Conservation (phyloP, 1,140 invertebrate species). For the Parapsyche elsis region DNA sequence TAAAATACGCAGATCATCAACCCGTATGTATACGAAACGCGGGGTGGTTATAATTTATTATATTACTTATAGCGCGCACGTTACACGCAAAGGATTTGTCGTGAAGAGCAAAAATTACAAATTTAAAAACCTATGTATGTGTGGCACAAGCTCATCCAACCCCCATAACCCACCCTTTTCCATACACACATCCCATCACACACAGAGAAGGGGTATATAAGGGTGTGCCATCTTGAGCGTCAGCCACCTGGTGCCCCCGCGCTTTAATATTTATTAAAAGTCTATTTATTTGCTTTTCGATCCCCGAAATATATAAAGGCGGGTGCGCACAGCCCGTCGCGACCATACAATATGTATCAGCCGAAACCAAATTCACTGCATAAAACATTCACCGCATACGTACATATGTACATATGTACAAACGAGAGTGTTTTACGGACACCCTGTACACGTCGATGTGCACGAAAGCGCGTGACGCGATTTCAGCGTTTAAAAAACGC, state of each 20-base stretch:
- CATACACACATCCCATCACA: neutral
- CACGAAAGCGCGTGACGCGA: too few relatives aligned
- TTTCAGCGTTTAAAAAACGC: too few relatives aligned
- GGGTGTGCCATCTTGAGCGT: constrained; percentile 9
- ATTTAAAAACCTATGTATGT: constrained; percentile 19
- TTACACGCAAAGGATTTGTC: constrained; percentile 11
- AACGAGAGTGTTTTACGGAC: too few relatives aligned
- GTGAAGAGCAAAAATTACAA: constrained; percentile 12
- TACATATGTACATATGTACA: neutral
- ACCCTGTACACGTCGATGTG: too few relatives aligned
- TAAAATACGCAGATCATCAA: too few relatives aligned
- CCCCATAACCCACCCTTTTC: neutral
- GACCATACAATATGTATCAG: constrained; percentile 30
- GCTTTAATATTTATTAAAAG: constrained; percentile 52
- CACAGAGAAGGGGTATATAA: neutral
- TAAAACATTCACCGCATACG: constrained; percentile 11
- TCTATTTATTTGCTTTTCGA: constrained; percentile 45
- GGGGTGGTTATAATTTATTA: too few relatives aligned
- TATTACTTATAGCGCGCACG: neutral
- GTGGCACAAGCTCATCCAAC: too few relatives aligned
- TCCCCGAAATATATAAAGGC: constrained; percentile 29
- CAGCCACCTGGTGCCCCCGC: constrained; percentile 44
- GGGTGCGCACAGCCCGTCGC: neutral
- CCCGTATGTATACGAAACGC: too few relatives aligned
- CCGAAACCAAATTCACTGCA: constrained; percentile 28